Percentiles rank a stretch among this genome's conserved stretches.
Evolutionary conservation across 2,888 invertebrate genomes (phyloP).

Genomic region (Coecobrya sp.): DNA sequence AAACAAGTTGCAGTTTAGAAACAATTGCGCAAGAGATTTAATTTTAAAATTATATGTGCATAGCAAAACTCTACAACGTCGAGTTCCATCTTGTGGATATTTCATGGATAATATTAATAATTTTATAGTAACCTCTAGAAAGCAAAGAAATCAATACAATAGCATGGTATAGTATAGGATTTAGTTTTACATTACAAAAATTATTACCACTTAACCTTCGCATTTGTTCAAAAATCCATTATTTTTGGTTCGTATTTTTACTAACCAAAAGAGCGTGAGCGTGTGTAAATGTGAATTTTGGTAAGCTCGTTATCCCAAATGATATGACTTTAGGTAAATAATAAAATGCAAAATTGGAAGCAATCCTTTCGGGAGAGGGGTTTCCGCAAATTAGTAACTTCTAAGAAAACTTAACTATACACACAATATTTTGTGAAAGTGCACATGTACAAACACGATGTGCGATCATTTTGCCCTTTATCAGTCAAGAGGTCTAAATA

Average conservation of each 20-base stretch:
- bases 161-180: too few relatives aligned
- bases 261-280: not conserved
- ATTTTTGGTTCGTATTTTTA: not conserved
- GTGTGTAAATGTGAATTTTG: not conserved
- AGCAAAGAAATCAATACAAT: too few relatives aligned
- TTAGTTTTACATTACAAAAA: too few relatives aligned
- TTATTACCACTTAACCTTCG: not conserved
- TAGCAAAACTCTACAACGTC: too few relatives aligned
- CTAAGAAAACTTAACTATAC: slow-evolving; percentile 12
- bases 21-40: slow-evolving; percentile 4
- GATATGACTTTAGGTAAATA: slow-evolving; percentile 55
- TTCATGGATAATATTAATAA: too few relatives aligned
- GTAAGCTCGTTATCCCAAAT: slow-evolving; percentile 54
- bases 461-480: not conserved
- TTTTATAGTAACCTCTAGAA: too few relatives aligned
- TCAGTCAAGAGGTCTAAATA: not conserved
- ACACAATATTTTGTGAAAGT: not conserved
- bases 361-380: not conserved
- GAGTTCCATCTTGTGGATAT: too few relatives aligned
- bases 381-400: slow-evolving; percentile 50
- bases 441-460: not conserved
- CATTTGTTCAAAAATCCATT: not conserved
- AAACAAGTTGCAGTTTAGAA: not conserved
- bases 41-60: not conserved
- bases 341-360: slow-evolving; percentile 57